Percentiles rank a stretch among this genome's conserved stretches.
Evolutionary conservation across 1,140 invertebrate genomes (phyloP).

Genomic region (Physella acuta): DNA sequence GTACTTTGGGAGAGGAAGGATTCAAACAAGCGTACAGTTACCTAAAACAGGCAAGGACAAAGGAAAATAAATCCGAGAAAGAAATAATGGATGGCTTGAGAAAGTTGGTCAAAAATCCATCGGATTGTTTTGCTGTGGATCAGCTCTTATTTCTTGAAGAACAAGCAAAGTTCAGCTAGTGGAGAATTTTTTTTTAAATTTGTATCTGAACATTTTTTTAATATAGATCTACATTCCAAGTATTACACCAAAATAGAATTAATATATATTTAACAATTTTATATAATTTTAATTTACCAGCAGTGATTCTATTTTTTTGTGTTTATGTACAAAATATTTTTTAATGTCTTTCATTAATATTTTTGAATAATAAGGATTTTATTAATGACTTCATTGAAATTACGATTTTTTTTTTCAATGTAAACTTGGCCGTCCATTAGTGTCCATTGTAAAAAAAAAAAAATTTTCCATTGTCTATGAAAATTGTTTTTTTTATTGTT

Average conservation of each 20-base stretch:
- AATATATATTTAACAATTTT: neutral
- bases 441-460: no score
- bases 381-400: no score
- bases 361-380: no score
- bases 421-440: no score
- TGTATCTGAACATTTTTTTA: neutral
- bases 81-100: slow-evolving; percentile 49
- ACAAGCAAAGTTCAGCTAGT: slow-evolving; percentile 35
- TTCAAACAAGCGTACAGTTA: slow-evolving; percentile 57
- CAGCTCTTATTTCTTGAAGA: slow-evolving; percentile 59
- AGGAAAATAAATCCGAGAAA: slow-evolving; percentile 39
- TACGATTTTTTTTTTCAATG: no score
- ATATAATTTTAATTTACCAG: neutral
- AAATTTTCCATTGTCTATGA: no score
- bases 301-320: no score
- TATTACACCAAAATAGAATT: neutral
- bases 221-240: neutral
- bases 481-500: no score
- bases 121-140: slow-evolving; percentile 59
- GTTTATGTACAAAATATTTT: no score
- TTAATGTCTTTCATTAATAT: no score
- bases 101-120: slow-evolving; percentile 52
- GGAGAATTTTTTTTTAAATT: neutral
- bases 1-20: slow-evolving; percentile 45
- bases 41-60: slow-evolving; percentile 35